Conservation (phyloP, 2,113 vertebrate species). For the Zosterops pallidus region DNA sequence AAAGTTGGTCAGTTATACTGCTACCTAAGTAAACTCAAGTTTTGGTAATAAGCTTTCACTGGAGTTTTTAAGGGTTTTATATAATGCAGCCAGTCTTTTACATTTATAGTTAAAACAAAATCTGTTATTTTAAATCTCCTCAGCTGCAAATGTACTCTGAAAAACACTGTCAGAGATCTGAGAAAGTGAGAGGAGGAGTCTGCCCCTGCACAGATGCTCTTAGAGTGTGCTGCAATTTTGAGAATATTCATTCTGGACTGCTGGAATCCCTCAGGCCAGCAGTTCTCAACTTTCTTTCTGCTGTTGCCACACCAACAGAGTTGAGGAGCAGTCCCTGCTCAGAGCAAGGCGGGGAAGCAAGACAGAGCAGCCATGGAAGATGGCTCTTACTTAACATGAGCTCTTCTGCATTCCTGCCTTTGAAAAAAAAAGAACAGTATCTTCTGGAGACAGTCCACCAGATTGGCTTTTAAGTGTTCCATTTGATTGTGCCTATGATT, state of each 20-base stretch:
- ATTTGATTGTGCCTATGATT: not conserved
- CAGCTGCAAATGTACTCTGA: slow-evolving; percentile 68
- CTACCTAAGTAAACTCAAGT: slow-evolving; percentile 25
- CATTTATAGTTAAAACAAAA: slow-evolving; percentile 69
- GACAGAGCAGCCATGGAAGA: not conserved
- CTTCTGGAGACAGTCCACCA: not conserved
- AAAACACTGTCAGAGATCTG: slow-evolving; percentile 68
- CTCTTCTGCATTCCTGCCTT: not conserved
- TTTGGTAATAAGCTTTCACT: slow-evolving; percentile 6
- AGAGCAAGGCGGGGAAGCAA: not conserved
- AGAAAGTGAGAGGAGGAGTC: slow-evolving; percentile 69
- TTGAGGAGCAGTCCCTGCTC: not conserved
- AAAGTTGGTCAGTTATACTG: not conserved
- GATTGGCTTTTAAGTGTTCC: not conserved
- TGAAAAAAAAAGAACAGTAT: not conserved
- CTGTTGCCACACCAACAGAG: slow-evolving; percentile 50
- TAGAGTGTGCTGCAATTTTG: slow-evolving; percentile 54
- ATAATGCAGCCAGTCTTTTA: slow-evolving; percentile 53
- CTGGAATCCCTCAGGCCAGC: slow-evolving; percentile 66
- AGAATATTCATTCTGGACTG: slow-evolving; percentile 62
- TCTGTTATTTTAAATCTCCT: slow-evolving; percentile 69
- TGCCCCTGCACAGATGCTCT: slow-evolving; percentile 70
- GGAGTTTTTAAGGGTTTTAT: slow-evolving; percentile 58
- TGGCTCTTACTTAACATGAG: not conserved
- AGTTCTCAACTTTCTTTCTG: slow-evolving; percentile 47